These are phyloP conservation scores for Arnoldichthys spilopterus DNA, from an alignment of 2,797 vertebrate species.

Conservation along the genomic window DNA sequence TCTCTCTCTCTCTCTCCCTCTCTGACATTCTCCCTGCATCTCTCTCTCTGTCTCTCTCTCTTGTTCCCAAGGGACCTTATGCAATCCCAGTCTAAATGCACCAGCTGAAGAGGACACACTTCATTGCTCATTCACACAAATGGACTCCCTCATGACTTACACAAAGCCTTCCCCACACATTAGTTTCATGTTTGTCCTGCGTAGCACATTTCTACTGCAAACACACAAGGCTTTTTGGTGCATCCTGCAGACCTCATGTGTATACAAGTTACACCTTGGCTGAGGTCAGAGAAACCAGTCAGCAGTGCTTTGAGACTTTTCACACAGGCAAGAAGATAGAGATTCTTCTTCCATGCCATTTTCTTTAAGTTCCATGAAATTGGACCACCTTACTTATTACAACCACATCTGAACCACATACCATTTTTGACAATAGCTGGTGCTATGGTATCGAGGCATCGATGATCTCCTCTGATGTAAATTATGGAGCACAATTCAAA, in stretches of 20 bases:
- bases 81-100: not conserved
- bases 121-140: slow-evolving; percentile 15
- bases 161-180: not conserved
- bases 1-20: not conserved
- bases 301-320: no score
- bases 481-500: no score
- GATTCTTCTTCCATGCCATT: no score
- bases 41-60: slow-evolving; percentile 10
- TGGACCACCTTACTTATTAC: no score
- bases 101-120: slow-evolving; percentile 23
- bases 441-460: no score
- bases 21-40: not conserved
- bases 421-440: no score
- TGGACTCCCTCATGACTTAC: not conserved
- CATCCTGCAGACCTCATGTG: not conserved
- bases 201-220: not conserved
- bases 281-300: not conserved
- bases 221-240: not conserved
- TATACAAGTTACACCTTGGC: not conserved
- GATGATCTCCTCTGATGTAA: no score
- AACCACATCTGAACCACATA: no score
- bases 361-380: no score
- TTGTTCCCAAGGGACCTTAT: slow-evolving; percentile 7
- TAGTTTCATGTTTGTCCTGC: no score
- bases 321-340: no score